These are phyloP conservation scores for Sminthurides bifidus DNA, from an alignment of 1,140 invertebrate species.

Conservation along the genomic window DNA sequence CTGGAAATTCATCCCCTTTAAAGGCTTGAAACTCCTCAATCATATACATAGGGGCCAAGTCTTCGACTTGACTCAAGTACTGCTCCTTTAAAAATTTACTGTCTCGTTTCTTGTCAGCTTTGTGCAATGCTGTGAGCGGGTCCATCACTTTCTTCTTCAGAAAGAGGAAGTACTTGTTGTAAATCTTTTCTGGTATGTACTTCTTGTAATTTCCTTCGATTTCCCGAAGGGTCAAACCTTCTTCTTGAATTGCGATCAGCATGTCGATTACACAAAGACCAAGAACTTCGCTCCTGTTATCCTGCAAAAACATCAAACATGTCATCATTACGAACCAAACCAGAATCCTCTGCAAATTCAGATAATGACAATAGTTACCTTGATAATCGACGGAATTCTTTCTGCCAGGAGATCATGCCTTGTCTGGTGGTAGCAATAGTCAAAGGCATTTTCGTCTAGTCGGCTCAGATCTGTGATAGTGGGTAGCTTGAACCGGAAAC, in stretches of 20 bases:
- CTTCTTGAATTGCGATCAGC: conserved; percentile 59
- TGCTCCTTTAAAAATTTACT: conserved; percentile 57
- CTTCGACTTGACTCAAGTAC: conserved; percentile 63
- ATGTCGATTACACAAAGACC: conserved; percentile 75
- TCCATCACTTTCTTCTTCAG: conserved; percentile 41
- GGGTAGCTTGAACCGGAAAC: conserved; percentile 60
- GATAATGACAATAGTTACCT: conserved; percentile 31
- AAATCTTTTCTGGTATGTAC: conserved; percentile 64
- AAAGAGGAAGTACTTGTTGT: conserved; percentile 58
- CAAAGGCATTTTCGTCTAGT: conserved; percentile 58
- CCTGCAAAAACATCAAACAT: conserved; percentile 37
- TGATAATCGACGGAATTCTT: conserved; percentile 61
- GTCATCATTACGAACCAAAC: neutral
- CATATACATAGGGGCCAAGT: conserved; percentile 65
- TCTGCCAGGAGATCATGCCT: conserved; percentile 63
- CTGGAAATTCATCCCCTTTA: conserved; percentile 46
- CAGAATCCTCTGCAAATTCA: too few species aligned
- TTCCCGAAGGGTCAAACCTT: conserved; percentile 47
- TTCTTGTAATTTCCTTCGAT: conserved; percentile 64
- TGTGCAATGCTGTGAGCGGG: conserved; percentile 9
- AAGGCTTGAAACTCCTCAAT: conserved; percentile 59
- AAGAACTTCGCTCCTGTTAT: conserved; percentile 57
- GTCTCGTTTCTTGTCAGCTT: conserved; percentile 50
- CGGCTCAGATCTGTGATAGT: conserved; percentile 49
- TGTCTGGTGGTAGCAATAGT: conserved; percentile 76